Conservation (phyloP, 2,888 invertebrate species). For the Phortica magna region DNA sequence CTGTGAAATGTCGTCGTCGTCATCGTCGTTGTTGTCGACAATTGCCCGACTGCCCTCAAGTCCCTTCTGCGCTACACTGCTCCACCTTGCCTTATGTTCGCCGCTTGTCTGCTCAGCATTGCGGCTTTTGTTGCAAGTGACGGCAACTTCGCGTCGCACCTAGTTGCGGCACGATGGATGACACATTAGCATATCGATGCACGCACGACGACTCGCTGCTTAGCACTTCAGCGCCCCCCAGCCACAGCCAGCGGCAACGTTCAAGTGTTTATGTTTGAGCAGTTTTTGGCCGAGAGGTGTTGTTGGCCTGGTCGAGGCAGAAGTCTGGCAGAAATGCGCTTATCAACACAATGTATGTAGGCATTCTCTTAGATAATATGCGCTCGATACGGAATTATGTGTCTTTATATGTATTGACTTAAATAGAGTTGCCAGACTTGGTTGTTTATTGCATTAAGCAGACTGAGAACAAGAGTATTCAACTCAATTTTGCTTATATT, state of each 20-base stretch:
- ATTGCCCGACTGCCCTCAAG: neutral
- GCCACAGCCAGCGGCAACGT: neutral
- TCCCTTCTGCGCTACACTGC: neutral
- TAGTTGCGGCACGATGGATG: constrained; percentile 20
- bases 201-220: constrained; percentile 50
- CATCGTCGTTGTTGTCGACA: constrained; percentile 15
- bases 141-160: neutral
- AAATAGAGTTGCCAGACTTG: no score
- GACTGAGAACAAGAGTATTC: no score
- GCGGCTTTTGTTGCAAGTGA: constrained; percentile 15
- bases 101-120: constrained; percentile 11
- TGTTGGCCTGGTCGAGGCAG: neutral
- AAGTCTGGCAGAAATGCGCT: constrained; percentile 24
- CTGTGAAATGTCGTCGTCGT: constrained; percentile 37
- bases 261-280: neutral
- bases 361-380: constrained; percentile 7
- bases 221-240: neutral
- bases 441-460: no score
- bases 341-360: constrained; percentile 29
- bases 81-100: neutral
- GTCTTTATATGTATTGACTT: neutral
- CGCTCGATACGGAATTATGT: neutral
- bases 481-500: no score
- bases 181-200: constrained; percentile 62
- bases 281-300: constrained; percentile 10